Evolutionary conservation across 2,797 vertebrate species (phyloP).

Genomic region (Eremophila alpestris): DNA sequence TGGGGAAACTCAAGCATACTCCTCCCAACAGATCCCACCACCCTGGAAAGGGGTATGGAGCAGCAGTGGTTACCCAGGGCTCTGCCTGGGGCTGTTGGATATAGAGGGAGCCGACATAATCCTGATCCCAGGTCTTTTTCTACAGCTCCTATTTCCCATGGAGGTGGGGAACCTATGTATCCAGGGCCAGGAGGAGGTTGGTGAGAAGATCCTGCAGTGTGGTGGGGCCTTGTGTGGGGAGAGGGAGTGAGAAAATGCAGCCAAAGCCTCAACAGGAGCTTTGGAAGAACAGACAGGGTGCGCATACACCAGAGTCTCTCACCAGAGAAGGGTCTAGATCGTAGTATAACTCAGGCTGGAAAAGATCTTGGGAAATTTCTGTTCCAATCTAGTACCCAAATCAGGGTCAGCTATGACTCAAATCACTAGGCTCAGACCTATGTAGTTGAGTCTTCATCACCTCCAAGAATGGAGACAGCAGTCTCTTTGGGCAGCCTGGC

Average conservation of each 20-base stretch:
- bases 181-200: background rate
- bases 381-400: background rate
- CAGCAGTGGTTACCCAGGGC: background rate
- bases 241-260: background rate
- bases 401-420: background rate
- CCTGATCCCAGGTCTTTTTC: background rate
- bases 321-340: background rate
- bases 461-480: background rate
- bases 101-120: accelerated
- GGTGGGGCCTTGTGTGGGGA: background rate
- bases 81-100: background rate
- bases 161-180: background rate
- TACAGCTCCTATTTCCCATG: background rate
- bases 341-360: background rate
- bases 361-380: background rate
- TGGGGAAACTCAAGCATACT: background rate
- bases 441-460: background rate
- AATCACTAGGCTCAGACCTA: background rate
- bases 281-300: background rate
- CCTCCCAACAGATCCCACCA: background rate
- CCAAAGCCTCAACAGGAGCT: background rate
- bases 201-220: background rate
- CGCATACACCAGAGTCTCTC: background rate
- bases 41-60: accelerated
- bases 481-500: background rate